Evolutionary conservation across 1,140 invertebrate genomes (phyloP), one percentile per base, ranked within the genome.

Genomic region (Sinella curviseta): DNA sequence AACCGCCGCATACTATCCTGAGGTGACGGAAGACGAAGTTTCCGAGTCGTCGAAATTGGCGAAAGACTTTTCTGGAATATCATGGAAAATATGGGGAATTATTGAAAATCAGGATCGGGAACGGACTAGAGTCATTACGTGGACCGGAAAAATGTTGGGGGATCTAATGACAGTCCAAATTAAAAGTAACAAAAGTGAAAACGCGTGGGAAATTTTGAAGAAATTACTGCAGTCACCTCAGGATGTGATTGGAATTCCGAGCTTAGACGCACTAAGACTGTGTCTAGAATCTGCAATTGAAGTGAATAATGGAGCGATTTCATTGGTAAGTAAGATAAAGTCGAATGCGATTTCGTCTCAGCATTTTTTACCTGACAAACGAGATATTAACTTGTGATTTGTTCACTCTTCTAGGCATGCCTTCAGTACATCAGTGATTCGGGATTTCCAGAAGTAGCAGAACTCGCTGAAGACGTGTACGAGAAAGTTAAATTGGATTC

Each of bases 121-220:
- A n/a, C 36, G 79, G 80, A 17, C 28, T 12, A 78, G 73, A 35
- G 28, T 17, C 78, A 84, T 86, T 60, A 89, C 88, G 36, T 90
- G 90, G 85, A 89, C 89, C 33, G 90, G 90, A 1, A 86, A 87
- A 80, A 89, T 91, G 86, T 82, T 91, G 16, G 89, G 90, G 17
- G 87, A 90, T 82, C 86, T 91, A 24, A 85, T 91, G 36, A 85
- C 84, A 0, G 48, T 91, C 16, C 84, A 88, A 20, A 84, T 90
- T 12, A 86, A 87, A 77, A 86, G 86, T 74, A 85, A 85, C n/a
- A 84, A 88, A 77, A 89, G 88, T 77, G 85, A 88, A n/a, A 87
- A 89, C 77, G 89, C 90, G 14, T 84, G 76, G 28, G 83, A 85
- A 54, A 85, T 91, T 2, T 87, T 91, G 74, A 84, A 86, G 1